Evolutionary conservation across 2,797 vertebrate genomes (phyloP), one percentile per base, ranked within the genome.

Genomic region (Micrastur ruficollis): DNA sequence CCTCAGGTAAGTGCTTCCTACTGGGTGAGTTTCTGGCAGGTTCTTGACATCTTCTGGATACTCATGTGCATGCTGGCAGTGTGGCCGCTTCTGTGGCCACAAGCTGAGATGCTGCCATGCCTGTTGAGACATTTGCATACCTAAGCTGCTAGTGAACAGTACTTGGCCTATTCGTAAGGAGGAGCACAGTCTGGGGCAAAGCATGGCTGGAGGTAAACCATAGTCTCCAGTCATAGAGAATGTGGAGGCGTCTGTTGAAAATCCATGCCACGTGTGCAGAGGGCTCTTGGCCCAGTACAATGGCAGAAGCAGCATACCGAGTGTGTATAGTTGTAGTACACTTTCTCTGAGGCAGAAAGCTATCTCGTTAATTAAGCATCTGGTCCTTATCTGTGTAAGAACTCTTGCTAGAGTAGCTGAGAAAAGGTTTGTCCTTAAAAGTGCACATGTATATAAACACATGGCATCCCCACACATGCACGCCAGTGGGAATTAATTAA

Each of bases 91-190:
- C 61, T 59, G 40, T 2, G 10, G 49, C 44, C 27, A 3, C 19
- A 22, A 25, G 36, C 65, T 1, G 8, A 94, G 70, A 2, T 19
- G 36, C 70, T 81, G 73, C 58, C 36, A 1, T 65, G 47, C 70
- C 20, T 38, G 25, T 52, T 1, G 36, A 59, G 71, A 26, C 25
- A 12, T 47, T 31, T 65, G 21, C 1, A 2, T 56, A 10, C 1
- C 1, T 38, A n/a, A 59, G 53, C 12, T 0, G 3, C 23, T 31
- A 5, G 10, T 22, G 61, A 85, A 2, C 15, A 29, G 22, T 7
- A 10, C 7, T 8, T 42, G 18, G 32, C 17, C 13, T 29, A 0
- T 21, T 91, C 0, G 0, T 66, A 29, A 5, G 2, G 8, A 55
- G 58, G 59, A 88, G 31, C 49, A 17, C 25, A 9, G 89, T 6